Conservation (phyloP, 2,113 vertebrate species). For the Corythaixoides concolor region DNA sequence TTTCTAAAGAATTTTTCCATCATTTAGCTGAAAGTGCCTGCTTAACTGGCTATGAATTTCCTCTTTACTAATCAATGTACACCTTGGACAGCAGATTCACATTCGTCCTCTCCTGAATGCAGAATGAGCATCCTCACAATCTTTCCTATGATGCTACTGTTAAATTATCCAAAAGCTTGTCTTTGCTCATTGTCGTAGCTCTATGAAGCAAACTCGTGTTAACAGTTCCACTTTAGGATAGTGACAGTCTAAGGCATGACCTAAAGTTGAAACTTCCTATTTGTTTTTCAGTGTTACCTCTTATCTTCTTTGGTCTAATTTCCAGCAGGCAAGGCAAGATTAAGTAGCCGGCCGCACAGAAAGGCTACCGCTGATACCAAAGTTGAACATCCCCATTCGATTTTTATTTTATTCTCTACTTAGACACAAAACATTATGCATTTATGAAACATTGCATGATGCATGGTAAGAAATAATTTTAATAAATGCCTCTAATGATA, state of each 20-base stretch:
- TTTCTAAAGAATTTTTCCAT: not conserved
- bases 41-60: not conserved
- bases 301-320: not conserved
- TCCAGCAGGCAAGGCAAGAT: not conserved
- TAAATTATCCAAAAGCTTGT: not conserved
- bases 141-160: not conserved
- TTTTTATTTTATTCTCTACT: constrained; percentile 11
- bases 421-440: not conserved
- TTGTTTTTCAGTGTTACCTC: not conserved
- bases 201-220: not conserved
- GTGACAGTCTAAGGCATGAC: not conserved
- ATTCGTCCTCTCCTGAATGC: not conserved
- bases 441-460: not conserved
- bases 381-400: not conserved
- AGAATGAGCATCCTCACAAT: not conserved
- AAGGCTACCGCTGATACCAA: not conserved
- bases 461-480: constrained; percentile 17
- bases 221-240: not conserved
- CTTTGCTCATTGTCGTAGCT: not conserved
- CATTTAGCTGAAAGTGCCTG: not conserved
- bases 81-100: not conserved
- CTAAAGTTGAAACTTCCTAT: not conserved
- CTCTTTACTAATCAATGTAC: not conserved
- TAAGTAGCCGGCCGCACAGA: not conserved
- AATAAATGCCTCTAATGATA: constrained; percentile 44